phyloP scores from a whole-genome alignment of 2,113 vertebrate genomes.

The Forbesichthys papilliferus region DNA sequence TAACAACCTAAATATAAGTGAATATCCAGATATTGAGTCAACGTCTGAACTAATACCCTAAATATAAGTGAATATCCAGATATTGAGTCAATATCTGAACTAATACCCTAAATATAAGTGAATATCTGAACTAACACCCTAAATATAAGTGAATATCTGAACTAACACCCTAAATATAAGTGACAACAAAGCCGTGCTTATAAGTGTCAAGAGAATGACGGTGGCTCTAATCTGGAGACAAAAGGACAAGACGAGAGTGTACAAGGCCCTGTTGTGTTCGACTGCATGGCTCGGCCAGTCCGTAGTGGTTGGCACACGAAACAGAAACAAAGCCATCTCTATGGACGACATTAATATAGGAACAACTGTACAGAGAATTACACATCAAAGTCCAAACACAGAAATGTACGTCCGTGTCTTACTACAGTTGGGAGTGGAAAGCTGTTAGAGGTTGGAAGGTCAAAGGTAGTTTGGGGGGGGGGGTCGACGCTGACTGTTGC shows the following conservation, averaged over 20 bases:
- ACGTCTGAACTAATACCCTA: no score
- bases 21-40: background rate
- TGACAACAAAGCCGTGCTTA: background rate
- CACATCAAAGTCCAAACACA: background rate
- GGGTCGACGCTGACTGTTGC: constrained; percentile 6
- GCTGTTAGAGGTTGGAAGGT: background rate
- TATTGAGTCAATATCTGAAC: no score
- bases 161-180: no score
- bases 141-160: background rate
- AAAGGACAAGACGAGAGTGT: constrained; percentile 32
- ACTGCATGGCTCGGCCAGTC: constrained; percentile 30
- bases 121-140: no score
- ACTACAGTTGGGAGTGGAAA: background rate
- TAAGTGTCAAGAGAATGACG: constrained; percentile 16
- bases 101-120: no score
- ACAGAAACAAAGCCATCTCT: constrained; percentile 23
- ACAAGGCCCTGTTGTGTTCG: constrained; percentile 63
- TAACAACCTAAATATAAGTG: no score
- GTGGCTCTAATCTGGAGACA: constrained; percentile 40
- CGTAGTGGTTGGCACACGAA: constrained; percentile 58
- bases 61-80: background rate
- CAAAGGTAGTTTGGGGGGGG: background rate
- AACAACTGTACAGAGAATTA: background rate
- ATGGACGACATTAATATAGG: constrained; percentile 16
- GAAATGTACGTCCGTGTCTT: background rate